Conservation (phyloP, 2,888 invertebrate species). For the Brassicogethes aeneus region DNA sequence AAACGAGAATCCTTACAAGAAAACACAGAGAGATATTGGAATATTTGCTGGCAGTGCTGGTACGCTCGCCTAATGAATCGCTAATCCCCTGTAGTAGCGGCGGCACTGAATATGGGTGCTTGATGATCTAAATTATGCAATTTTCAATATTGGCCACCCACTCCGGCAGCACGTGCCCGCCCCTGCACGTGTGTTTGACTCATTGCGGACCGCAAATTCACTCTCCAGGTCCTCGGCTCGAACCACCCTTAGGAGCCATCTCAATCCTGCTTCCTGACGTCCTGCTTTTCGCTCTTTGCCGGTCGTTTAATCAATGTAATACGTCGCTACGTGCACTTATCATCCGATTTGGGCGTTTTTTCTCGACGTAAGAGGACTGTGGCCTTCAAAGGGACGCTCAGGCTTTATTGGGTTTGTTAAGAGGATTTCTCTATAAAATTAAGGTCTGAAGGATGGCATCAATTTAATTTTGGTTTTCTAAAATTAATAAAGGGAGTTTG, state of each 20-base stretch:
- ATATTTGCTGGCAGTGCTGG: not conserved
- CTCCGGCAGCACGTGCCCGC: slow-evolving; percentile 43
- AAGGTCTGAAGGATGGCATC: too few relatives aligned
- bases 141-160: slow-evolving; percentile 46
- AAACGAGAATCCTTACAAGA: not conserved
- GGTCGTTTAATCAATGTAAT: not conserved
- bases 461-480: too few relatives aligned
- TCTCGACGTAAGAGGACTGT: too few relatives aligned
- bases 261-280: too few relatives aligned
- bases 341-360: too few relatives aligned
- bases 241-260: too few relatives aligned
- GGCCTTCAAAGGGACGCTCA: too few relatives aligned
- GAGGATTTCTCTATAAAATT: too few relatives aligned
- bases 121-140: slow-evolving; percentile 45
- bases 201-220: slow-evolving; percentile 43
- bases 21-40: not conserved
- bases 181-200: slow-evolving; percentile 45
- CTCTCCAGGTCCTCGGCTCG: slow-evolving; percentile 24
- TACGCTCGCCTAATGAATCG: slow-evolving; percentile 33
- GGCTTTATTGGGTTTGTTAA: too few relatives aligned
- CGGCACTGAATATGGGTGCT: slow-evolving; percentile 29
- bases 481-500: too few relatives aligned
- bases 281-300: not conserved
- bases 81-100: slow-evolving; percentile 32
- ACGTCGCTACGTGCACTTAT: too few relatives aligned